Evolutionary conservation across 1,140 invertebrate genomes (phyloP).

Genomic region (Lepidurus couesii): DNA sequence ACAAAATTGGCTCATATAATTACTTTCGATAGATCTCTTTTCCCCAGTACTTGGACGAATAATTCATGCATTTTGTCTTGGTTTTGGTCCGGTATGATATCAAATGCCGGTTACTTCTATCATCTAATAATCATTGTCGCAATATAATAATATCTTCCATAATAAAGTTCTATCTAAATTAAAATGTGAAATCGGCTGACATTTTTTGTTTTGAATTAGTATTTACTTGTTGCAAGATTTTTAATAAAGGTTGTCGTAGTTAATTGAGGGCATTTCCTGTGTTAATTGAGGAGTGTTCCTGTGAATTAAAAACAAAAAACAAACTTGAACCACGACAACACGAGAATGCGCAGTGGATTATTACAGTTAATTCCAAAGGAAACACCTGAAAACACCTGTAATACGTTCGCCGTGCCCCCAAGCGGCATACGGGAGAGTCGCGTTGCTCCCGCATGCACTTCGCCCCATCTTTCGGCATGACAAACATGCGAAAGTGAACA

Average conservation of each 20-base stretch:
- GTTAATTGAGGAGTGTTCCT: no score
- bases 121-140: background rate
- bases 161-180: no score
- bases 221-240: no score
- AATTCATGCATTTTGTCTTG: slow-evolving; percentile 71
- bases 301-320: background rate
- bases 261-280: no score
- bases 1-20: slow-evolving; percentile 4
- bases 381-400: background rate
- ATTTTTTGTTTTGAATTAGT: no score
- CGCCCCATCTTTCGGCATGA: no score
- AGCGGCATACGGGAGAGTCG: background rate
- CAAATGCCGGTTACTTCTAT: background rate
- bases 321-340: background rate
- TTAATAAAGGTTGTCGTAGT: no score
- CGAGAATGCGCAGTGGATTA: background rate
- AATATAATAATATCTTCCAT: background rate
- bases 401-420: background rate
- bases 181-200: no score
- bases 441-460: no score
- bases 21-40: slow-evolving; percentile 74
- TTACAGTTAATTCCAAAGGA: background rate
- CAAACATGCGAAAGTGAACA: no score
- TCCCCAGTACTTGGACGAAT: slow-evolving; percentile 75
- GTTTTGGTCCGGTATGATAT: background rate